Evolutionary conservation across 64 coral and sea anemone species (phyloP), one percentile per base, ranked within the genome.

Genomic region (Orbicella faveolata): DNA sequence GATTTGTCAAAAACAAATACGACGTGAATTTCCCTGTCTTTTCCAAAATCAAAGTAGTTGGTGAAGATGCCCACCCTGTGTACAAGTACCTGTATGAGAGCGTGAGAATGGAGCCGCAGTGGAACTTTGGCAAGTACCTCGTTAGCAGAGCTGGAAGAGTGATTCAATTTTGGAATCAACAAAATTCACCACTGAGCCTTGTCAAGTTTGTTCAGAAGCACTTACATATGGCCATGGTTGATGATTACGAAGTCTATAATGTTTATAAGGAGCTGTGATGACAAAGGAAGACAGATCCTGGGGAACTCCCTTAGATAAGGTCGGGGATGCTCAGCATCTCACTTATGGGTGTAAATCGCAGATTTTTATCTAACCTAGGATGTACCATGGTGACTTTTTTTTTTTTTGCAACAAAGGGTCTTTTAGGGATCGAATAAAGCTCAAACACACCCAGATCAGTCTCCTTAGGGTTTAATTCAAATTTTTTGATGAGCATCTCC

Each of bases 61-160:
- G 97, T 54, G 88, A 91, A 61, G 73, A 88, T 4, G 90, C 94
- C 9, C 97, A 99, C 78, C 97, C 97, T 6, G 33, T 99, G 20
- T 99, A 99, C 61, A 90, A 70, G 11, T 95, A 87, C 25, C 85
- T 99, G 13, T 35, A 61, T 34, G 20, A 87, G 17, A 53, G 63
- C 25, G 88, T 81, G 12, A 36, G 39, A 1, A 37, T 77, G 16
- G 79, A 63, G 16, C 97, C 97, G 1, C 63, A 12, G n/a, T 99
- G 97, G 97, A 99, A 99, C 75, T 99, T 99, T 91, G 90, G 76
- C 55, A 99, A 99, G 79, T 99, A 95, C 74, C 89, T 99, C 53
- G 88, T 99, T 20, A 89, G 89, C 41, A 73, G 88, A 25, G 88
- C 90, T 20, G 97, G 97, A 2, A 76, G 63, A 70, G 97, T 93